Base-by-base conservation (phyloP, 2,113 vertebrate genomes). In the Oreamnos americanus region DNA sequence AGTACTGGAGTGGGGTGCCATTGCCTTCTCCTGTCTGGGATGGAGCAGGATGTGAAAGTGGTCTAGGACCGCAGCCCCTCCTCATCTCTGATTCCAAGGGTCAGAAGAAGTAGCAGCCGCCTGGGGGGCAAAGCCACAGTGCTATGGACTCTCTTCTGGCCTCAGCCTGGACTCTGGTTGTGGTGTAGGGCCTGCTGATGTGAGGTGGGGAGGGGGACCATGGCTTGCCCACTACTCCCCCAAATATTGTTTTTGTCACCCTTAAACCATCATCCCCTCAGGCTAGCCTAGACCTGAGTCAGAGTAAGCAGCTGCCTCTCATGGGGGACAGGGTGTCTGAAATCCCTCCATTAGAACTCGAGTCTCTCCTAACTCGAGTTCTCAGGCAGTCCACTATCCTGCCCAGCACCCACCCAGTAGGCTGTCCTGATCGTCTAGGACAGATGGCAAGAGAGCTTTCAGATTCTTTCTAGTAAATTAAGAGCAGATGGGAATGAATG, bases 391-490 rank as follows among this genome's bases (percentile, higher is more conserved):
- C 47, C 9, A n/a, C 16, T 16, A 55, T 89, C 23, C 76, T 53
- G 55, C 76, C 57, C 1, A 7, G 15, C 58, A 92, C 76, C 71
- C 39, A 17, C 36, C 5, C 26, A 36, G 39, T 33, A 53, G 87
- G 26, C 88, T 60, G 33, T 13, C 36, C 67, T 74, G 43, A 39
- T 62, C 28, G 23, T 25, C 16, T 30, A 39, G 17, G 28, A 45
- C 49, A 82, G 87, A 39, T 0, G 0, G 19, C 53, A 95, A 82
- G 81, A 2, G 43, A 87, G 39, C 60, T 28, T 71, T 58, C 92
- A 60, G 79, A 88, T 57, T 92, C 90, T 85, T 93, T 85, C 92
- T 78, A 71, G 92, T 58, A 83, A 92, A 60, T 81, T 23, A 87
- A 21, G 57, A 88, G 57, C 43, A 57, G 60, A 53, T 28, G 85